Evolutionary conservation across 2,113 vertebrate genomes (phyloP), one percentile per base, ranked within the genome.

Genomic region (Silurus asotus): DNA sequence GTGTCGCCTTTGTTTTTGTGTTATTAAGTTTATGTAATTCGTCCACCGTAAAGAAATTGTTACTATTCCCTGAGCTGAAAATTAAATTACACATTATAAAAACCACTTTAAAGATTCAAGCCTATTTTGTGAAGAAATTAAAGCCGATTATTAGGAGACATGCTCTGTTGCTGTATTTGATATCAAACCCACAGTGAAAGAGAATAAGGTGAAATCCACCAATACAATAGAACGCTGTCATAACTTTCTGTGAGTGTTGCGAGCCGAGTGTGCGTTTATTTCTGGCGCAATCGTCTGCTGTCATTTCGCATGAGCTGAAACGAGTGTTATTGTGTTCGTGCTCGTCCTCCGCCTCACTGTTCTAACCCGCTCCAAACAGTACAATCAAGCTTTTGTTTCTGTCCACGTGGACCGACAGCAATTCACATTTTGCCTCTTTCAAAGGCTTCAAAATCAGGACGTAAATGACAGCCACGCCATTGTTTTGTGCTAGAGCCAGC

Each of bases 311-410:
- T 19, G 17, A 65, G 77, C 74, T 82, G 70, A 84, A 88, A 84
- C 56, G 84, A 83, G 84, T 23, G 9, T 17, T 58, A 86, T 86
- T 67, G 81, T 88, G 53, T 45, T 65, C 5, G 61, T 64, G 53
- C 58, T 79, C 20, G n/a, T 79, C 23, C 85, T 70, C 72, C 64
- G 1, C 48, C 70, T 79, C 75, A 85, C 37, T 64, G 23, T 45
- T 28, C 45, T 45, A 78, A 51, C 83, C 89, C 84, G 49, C 77
- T 82, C 58, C 69, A 51, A 77, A 86, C 49, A 37, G 70, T 58
- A 88, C 87, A 88, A 88, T 70, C 81, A 79, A 56, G 83, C 82
- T 79, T 88, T 87, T 89, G 87, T 88, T 58, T 80, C 72, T n/a
- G 45, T 61, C 56, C 37, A 20, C 76, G 72, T 25, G 56, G 82